Conservation (phyloP, 2,797 vertebrate species). For the Saxicola maurus region DNA sequence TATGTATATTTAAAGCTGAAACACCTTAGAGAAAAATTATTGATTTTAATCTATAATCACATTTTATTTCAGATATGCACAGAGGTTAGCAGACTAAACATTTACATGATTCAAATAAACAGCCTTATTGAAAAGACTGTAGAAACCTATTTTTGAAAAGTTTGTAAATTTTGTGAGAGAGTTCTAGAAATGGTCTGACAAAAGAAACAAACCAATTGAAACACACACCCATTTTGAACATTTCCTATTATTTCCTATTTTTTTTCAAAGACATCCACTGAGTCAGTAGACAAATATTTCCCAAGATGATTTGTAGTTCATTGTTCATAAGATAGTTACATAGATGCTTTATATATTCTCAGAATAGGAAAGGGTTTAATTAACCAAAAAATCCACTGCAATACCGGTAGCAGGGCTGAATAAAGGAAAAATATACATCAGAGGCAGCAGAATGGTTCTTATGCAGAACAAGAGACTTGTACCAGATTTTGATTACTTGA, state of each 20-base stretch:
- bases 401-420: background rate
- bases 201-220: background rate
- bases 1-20: background rate
- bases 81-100: background rate
- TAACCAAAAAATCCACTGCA: background rate
- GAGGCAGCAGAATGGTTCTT: background rate
- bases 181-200: background rate
- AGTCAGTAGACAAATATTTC: background rate
- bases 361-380: background rate
- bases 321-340: background rate
- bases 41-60: background rate
- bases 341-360: background rate
- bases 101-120: background rate
- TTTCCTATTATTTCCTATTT: background rate
- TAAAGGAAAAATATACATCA: background rate
- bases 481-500: background rate
- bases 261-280: background rate
- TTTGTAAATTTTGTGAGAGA: background rate
- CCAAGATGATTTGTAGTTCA: background rate
- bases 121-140: background rate
- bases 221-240: background rate
- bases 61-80: background rate
- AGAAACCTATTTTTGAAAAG: background rate
- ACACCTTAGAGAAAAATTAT: background rate
- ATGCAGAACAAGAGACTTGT: background rate